Evolutionary conservation across 2,113 vertebrate genomes (phyloP).

Genomic region (Ageneiosus marmoratus): DNA sequence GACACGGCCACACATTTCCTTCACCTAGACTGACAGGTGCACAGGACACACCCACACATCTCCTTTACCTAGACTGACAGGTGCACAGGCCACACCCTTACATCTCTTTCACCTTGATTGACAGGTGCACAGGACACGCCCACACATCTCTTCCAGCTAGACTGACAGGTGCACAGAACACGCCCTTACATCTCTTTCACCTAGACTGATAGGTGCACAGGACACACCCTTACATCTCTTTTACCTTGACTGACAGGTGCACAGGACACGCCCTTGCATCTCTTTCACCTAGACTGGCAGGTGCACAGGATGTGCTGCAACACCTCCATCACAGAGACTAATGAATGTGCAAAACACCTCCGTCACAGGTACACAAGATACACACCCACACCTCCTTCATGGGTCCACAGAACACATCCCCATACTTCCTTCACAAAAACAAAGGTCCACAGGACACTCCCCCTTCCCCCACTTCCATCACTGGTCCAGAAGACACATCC

Average conservation of each 20-base stretch:
- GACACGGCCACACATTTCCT: background rate
- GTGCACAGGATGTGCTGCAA: too few species aligned
- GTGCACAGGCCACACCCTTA: background rate
- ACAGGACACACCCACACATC: background rate
- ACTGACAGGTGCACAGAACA: background rate
- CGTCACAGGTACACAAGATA: background rate
- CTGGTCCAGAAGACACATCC: background rate
- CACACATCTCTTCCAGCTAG: rapidly evolving
- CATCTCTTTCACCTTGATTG: background rate
- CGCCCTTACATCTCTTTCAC: background rate
- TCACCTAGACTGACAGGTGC: background rate
- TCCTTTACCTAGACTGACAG: background rate
- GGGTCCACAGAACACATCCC: background rate
- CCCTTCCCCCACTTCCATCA: too few species aligned
- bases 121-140: background rate
- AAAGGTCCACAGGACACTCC: background rate
- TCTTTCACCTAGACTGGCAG: background rate
- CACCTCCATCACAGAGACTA: too few species aligned
- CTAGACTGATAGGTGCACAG: background rate
- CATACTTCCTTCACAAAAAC: too few species aligned
- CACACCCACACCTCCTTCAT: too few species aligned
- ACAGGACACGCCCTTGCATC: background rate
- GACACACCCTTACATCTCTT: background rate
- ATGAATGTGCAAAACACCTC: too few species aligned
- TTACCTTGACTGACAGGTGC: background rate